phyloP scores from a whole-genome alignment of 1,140 invertebrate species.

The Drosophila murphyi region DNA sequence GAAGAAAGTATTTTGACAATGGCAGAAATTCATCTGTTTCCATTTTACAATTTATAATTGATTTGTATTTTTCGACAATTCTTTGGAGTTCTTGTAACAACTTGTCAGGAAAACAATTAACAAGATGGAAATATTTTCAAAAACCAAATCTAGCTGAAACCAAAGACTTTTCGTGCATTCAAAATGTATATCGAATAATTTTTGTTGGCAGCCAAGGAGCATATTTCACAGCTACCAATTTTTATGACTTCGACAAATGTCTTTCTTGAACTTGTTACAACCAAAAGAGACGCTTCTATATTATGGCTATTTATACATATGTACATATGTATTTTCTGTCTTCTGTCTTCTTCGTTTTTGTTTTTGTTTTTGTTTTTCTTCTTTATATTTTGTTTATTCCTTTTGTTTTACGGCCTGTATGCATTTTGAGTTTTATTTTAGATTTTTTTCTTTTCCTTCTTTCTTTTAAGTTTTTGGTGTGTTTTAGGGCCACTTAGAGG shows the following conservation, averaged over 20 bases:
- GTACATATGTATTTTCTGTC: constrained; percentile 10
- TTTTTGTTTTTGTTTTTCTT: no score
- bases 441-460: constrained; percentile 7
- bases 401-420: constrained; percentile 47
- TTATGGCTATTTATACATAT: constrained; percentile 30
- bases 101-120: no score
- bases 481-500: constrained; percentile 75
- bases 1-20: no score
- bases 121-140: no score
- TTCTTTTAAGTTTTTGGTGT: constrained; percentile 26
- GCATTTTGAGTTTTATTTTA: constrained; percentile 58
- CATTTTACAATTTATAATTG: no score
- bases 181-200: not conserved
- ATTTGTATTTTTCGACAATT: no score
- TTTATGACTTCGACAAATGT: not conserved
- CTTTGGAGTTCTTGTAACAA: no score
- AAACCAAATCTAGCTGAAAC: no score
- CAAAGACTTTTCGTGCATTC: not conserved
- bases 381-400: constrained; percentile 33
- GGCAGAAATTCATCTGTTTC: no score
- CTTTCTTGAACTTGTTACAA: constrained; percentile 17
- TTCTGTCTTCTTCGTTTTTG: not conserved
- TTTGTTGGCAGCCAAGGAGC: not conserved
- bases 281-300: constrained; percentile 9
- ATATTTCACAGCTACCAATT: not conserved